Conservation (phyloP, 1,140 invertebrate genomes). For the Diabrotica virgifera region DNA sequence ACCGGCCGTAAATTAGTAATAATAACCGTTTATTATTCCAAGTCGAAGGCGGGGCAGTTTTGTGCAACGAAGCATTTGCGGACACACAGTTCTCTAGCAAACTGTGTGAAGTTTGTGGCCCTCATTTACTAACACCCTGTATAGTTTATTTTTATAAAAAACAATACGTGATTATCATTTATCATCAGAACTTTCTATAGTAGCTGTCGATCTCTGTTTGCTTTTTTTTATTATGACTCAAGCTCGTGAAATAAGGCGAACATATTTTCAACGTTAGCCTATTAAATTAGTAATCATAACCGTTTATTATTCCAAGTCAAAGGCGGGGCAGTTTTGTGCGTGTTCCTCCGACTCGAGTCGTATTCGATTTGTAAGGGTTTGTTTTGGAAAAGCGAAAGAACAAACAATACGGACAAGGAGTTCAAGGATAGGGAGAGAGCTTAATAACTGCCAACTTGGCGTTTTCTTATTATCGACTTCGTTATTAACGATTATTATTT, state of each 20-base stretch:
- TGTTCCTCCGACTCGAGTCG: background rate
- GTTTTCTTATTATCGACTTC: background rate
- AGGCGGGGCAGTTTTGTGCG: background rate
- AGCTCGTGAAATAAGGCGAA: no score
- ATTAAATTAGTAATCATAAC: background rate
- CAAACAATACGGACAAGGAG: background rate
- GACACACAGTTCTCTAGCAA: no score
- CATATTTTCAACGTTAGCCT: no score
- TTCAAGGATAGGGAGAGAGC: background rate
- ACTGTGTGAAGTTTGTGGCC: no score
- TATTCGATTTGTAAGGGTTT: conserved; percentile 8
- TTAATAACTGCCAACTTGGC: conserved; percentile 9
- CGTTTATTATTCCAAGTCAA: background rate
- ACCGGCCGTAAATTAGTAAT: background rate
- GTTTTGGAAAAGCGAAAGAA: background rate
- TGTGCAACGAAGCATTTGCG: no score
- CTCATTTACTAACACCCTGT: no score
- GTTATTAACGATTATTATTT: conserved; percentile 1
- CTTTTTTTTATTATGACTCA: no score
- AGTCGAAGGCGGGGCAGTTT: background rate
- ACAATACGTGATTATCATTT: no score
- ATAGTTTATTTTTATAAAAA: no score
- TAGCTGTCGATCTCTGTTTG: no score
- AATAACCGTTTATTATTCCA: background rate
- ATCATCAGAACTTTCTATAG: no score